A percentile compares a stretch with the other conserved stretches of the same genome.
Evolutionary conservation across 2,797 vertebrate species (phyloP).

Genomic region (Knipowitschia caucasica): DNA sequence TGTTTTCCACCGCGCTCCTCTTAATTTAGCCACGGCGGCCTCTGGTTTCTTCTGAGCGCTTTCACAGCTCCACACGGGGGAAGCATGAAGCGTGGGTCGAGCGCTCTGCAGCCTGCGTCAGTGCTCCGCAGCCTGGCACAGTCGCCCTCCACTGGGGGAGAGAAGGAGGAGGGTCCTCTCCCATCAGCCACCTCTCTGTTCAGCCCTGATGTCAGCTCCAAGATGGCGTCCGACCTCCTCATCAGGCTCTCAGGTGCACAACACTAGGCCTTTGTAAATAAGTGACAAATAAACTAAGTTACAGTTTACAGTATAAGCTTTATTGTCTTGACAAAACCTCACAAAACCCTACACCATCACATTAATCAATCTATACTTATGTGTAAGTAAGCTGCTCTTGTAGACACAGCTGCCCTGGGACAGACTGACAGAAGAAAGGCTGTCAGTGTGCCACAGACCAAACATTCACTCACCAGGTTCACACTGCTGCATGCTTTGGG

Average conservation of each 20-base stretch:
- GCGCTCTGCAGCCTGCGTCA: constrained; percentile 60
- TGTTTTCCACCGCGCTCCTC: constrained; percentile 43
- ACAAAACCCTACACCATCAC: too few species aligned
- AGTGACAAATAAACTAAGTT: too few species aligned
- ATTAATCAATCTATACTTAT: too few species aligned
- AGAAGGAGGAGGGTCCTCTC: constrained; percentile 45
- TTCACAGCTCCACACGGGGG: constrained; percentile 8
- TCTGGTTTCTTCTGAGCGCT: constrained; percentile 30
- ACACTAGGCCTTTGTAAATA: too few species aligned
- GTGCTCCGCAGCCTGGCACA: constrained; percentile 34
- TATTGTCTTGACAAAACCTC: too few species aligned
- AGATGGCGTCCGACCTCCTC: constrained; percentile 97
- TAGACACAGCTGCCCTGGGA: too few species aligned
- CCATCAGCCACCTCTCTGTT: constrained; percentile 86
- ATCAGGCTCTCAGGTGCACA: constrained; percentile 93
- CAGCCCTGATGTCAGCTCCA: constrained; percentile 94
- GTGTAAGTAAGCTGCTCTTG: too few species aligned
- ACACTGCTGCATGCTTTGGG: too few species aligned
- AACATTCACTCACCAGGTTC: too few species aligned
- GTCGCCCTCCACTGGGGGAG: constrained; percentile 15
- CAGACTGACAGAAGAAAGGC: too few species aligned
- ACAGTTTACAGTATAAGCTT: too few species aligned
- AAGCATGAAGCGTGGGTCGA: constrained; percentile 69
- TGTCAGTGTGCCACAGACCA: too few species aligned
- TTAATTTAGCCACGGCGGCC: constrained; percentile 53